These are phyloP conservation scores for Quiscalus mexicanus DNA, from an alignment of 2,113 vertebrate genomes.

Conservation along the genomic window DNA sequence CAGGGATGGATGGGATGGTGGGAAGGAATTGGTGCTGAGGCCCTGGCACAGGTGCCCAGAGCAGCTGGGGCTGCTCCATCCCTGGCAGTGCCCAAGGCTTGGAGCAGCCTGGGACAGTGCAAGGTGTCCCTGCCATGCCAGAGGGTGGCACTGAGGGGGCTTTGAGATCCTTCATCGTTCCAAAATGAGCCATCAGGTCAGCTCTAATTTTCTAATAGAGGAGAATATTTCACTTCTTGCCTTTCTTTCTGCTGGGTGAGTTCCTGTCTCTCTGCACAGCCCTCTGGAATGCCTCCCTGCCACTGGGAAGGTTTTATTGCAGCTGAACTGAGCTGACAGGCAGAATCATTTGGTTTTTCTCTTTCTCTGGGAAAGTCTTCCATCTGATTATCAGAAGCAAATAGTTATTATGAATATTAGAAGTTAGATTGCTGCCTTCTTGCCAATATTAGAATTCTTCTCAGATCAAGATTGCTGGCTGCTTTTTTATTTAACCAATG, in stretches of 20 bases:
- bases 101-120: accelerated
- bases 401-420: background rate
- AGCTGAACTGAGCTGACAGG: background rate
- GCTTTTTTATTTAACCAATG: background rate
- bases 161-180: background rate
- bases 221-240: background rate
- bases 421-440: background rate
- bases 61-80: background rate
- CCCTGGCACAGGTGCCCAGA: background rate
- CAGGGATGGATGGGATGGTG: accelerated
- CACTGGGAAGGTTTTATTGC: background rate
- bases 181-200: background rate
- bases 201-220: background rate
- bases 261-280: background rate
- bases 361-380: background rate
- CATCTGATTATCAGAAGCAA: background rate
- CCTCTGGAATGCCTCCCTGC: background rate
- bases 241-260: background rate
- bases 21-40: background rate
- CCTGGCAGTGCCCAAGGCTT: accelerated
- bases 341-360: background rate
- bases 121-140: background rate
- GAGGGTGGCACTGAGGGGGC: background rate
- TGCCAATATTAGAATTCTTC: background rate
- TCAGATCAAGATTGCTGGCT: background rate